A percentile compares a stretch with the other conserved stretches of the same genome.
Conservation (phyloP, 2,888 invertebrate species). For the Rotaria macrura region DNA sequence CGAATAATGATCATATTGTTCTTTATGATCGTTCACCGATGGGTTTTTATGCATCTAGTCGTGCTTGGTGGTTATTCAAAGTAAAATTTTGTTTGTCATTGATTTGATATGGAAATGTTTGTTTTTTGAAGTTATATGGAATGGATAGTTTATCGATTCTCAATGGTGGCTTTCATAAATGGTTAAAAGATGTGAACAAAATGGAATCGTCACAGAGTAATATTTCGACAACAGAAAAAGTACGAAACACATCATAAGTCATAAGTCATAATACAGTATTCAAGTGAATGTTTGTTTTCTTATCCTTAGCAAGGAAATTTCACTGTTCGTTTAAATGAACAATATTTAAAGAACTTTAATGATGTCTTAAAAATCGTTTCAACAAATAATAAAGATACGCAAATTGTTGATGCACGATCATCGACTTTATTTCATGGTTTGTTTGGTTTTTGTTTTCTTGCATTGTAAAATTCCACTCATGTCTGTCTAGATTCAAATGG, state of each 20-base stretch:
- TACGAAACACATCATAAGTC: no score
- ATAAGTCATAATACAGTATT: background rate
- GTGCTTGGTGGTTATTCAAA: constrained; percentile 42
- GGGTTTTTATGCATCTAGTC: constrained; percentile 39
- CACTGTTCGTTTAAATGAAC: constrained; percentile 37
- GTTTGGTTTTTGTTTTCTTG: background rate
- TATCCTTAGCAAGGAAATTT: constrained; percentile 38
- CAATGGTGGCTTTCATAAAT: constrained; percentile 40
- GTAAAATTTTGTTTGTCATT: constrained; percentile 34
- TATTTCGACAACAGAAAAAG: background rate
- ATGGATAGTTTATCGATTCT: constrained; percentile 39
- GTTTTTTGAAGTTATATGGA: constrained; percentile 39
- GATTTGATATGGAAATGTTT: background rate
- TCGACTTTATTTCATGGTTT: constrained; percentile 2
- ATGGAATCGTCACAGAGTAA: background rate
- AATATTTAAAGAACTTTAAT: constrained; percentile 35
- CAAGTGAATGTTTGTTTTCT: background rate
- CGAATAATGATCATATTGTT: constrained; percentile 30
- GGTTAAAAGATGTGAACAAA: constrained; percentile 35
- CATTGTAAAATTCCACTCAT: no score
- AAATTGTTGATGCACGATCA: constrained; percentile 37
- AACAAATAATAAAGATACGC: constrained; percentile 27
- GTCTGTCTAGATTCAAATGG: background rate
- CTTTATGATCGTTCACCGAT: constrained; percentile 31
- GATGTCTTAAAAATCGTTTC: constrained; percentile 35